Percentiles rank a stretch among this genome's conserved stretches.
These are phyloP conservation scores for Corythaeola cristata DNA, from an alignment of 2,113 vertebrate species.

Conservation along the genomic window DNA sequence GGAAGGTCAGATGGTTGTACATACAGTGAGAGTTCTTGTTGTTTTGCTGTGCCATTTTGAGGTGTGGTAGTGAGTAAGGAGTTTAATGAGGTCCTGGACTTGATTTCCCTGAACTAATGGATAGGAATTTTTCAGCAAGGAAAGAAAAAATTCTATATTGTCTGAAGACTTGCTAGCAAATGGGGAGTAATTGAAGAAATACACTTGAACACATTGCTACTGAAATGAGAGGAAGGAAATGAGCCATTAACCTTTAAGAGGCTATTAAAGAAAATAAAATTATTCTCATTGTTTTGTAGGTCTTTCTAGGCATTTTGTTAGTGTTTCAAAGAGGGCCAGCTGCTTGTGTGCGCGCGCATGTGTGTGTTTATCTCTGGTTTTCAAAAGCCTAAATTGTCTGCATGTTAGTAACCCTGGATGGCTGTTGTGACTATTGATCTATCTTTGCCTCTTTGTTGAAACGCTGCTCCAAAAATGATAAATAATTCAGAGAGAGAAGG, in stretches of 20 bases:
- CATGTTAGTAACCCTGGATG: not conserved
- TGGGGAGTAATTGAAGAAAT: not conserved
- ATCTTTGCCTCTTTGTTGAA: not conserved
- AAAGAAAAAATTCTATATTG: not conserved
- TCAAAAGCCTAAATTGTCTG: not conserved
- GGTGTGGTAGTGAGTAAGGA: not conserved
- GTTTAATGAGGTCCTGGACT: not conserved
- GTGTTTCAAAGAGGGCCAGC: not conserved
- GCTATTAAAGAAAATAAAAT: not conserved
- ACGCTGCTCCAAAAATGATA: not conserved
- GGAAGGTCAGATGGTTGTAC: not conserved
- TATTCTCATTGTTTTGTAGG: not conserved
- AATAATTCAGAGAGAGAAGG: constrained; percentile 72
- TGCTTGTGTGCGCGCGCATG: fast-evolving
- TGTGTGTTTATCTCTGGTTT: not conserved
- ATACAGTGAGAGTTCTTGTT: not conserved
- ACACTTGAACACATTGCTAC: not conserved
- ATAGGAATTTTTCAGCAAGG: not conserved
- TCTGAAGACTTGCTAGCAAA: not conserved
- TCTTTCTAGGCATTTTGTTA: not conserved
- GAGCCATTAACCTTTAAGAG: not conserved
- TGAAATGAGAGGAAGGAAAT: not conserved
- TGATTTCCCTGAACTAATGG: not conserved
- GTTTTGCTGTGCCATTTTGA: not conserved
- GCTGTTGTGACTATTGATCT: not conserved